phyloP scores from a whole-genome alignment of 2,888 invertebrate genomes.

The Mythimna pallens region DNA sequence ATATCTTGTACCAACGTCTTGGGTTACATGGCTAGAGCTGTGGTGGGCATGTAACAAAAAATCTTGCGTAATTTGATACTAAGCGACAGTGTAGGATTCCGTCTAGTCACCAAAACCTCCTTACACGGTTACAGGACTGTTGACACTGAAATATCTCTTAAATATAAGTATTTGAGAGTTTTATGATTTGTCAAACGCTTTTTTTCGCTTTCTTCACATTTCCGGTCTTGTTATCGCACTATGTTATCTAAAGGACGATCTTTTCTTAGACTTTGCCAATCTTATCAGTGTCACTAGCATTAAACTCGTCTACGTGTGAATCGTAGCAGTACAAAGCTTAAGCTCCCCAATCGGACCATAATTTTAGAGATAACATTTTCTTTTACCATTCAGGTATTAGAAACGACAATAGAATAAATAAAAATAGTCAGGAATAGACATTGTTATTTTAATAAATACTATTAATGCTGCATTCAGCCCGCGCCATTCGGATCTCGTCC shows the following conservation, averaged over 20 bases:
- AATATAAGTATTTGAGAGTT: conserved; percentile 25
- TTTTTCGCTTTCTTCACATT: conserved; percentile 66
- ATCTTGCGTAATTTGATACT: conserved; percentile 80
- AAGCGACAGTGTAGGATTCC: conserved; percentile 81
- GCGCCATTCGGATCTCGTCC: conserved; percentile 80
- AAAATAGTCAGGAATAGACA: conserved; percentile 69
- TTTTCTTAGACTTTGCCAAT: conserved; percentile 85
- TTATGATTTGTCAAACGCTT: conserved; percentile 23
- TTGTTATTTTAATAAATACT: conserved; percentile 89
- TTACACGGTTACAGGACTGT: conserved; percentile 70
- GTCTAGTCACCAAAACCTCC: conserved; percentile 82
- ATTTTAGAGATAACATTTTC: conserved; percentile 71
- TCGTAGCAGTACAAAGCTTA: conserved; percentile 78
- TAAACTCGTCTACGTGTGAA: conserved; percentile 82
- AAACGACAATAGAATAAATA: conserved; percentile 71
- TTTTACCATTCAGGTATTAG: conserved; percentile 72
- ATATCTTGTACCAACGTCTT: conserved; percentile 77
- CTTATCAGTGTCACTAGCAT: conserved; percentile 78
- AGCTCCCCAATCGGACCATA: conserved; percentile 79
- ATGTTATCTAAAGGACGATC: conserved; percentile 80
- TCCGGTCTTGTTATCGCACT: conserved; percentile 75
- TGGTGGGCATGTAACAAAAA: conserved; percentile 81
- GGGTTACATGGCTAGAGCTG: conserved; percentile 82
- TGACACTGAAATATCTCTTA: conserved; percentile 27
- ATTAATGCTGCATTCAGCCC: conserved; percentile 83